Evolutionary conservation across 1,140 invertebrate species (phyloP).

Genomic region (Nasonia longicornis): DNA sequence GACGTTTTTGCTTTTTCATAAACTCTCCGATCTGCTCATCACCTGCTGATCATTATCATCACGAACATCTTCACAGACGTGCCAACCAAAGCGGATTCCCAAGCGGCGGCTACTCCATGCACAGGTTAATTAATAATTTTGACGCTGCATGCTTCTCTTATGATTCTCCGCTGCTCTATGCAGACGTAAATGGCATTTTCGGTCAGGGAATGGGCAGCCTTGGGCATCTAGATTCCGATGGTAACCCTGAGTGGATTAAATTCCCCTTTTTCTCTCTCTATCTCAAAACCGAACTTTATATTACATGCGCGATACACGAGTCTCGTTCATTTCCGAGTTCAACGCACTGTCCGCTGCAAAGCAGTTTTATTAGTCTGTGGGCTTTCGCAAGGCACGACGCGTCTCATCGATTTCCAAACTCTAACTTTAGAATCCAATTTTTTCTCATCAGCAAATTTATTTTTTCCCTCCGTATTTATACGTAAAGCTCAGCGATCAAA

Average conservation of each 20-base stretch:
- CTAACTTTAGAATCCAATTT: too few relatives aligned
- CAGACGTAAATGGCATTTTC: constrained; percentile 56
- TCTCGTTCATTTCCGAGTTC: neutral
- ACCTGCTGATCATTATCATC: neutral
- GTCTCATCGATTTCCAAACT: too few relatives aligned
- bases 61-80: constrained; percentile 54
- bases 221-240: constrained; percentile 51
- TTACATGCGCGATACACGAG: neutral
- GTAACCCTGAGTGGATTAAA: constrained; percentile 51
- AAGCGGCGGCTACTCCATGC: constrained; percentile 61
- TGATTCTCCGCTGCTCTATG: constrained; percentile 55
- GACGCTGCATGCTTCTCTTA: constrained; percentile 63
- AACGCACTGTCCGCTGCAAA: neutral
- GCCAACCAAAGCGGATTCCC: constrained; percentile 65
- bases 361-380: neutral
- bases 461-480: too few relatives aligned
- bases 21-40: neutral
- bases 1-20: neutral
- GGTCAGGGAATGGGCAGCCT: constrained; percentile 57
- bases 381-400: too few relatives aligned
- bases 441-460: too few relatives aligned
- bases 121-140: constrained; percentile 68
- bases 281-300: constrained; percentile 7
- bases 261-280: constrained; percentile 23
- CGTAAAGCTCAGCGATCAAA: neutral